A percentile compares a stretch with the other conserved stretches of the same genome.
Evolutionary conservation across 2,888 invertebrate genomes (phyloP).

Genomic region (Lycophotia porphyrea): DNA sequence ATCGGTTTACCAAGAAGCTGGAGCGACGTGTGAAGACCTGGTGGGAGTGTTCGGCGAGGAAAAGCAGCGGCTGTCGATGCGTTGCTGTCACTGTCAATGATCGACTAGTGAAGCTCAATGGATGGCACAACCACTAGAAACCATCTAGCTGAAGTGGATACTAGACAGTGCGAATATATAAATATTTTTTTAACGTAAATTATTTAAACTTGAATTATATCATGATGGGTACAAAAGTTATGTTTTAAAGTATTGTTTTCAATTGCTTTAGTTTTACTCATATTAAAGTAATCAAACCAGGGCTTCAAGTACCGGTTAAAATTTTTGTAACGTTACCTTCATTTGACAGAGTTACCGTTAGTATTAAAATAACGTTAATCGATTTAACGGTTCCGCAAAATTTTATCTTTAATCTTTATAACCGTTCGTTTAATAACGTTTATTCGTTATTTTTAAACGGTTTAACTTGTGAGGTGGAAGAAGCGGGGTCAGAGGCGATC

Average conservation of each 20-base stretch:
- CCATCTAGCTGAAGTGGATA: background rate
- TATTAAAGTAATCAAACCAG: background rate
- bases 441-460: too few relatives aligned
- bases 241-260: constrained; percentile 21
- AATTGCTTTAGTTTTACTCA: background rate
- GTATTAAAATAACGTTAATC: too few relatives aligned
- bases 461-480: too few relatives aligned
- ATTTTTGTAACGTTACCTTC: too few relatives aligned
- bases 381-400: too few relatives aligned
- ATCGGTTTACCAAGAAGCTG: constrained; percentile 83
- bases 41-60: constrained; percentile 85
- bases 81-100: constrained; percentile 82
- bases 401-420: too few relatives aligned
- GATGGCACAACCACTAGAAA: constrained; percentile 83
- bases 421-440: too few relatives aligned
- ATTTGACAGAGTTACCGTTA: too few relatives aligned
- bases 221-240: constrained; percentile 16
- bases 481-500: too few relatives aligned
- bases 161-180: background rate
- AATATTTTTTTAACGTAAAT: background rate
- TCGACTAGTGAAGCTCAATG: constrained; percentile 80
- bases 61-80: constrained; percentile 80
- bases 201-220: background rate
- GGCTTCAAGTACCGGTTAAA: too few relatives aligned
- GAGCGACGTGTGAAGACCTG: constrained; percentile 80